Conservation (phyloP, 64 coral and sea anemone species). For the Montipora foliosa region DNA sequence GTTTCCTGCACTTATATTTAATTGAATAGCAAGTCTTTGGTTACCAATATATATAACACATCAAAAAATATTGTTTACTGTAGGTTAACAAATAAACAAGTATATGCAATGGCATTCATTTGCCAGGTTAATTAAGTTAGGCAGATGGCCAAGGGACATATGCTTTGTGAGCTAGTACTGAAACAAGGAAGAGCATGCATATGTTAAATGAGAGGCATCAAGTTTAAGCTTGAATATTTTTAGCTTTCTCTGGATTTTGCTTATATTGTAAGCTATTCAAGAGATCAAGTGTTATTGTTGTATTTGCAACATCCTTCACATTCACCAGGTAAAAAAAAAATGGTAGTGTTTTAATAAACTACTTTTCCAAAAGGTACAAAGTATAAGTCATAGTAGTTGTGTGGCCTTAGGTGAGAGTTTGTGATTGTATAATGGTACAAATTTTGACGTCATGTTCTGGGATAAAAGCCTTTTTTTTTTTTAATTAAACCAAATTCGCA, state of each 20-base stretch:
- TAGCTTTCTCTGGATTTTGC: constrained; percentile 2
- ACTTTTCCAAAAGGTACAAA: constrained; percentile 25
- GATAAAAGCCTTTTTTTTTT: neutral
- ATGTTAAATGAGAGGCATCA: constrained; percentile 13
- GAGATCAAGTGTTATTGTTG: constrained; percentile 19
- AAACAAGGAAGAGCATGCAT: neutral
- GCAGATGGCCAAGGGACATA: too few relatives aligned
- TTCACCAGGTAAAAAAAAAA: constrained; percentile 15
- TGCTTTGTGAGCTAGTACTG: too few relatives aligned
- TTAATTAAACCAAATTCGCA: neutral
- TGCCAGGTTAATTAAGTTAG: too few relatives aligned
- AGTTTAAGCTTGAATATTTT: constrained; percentile 26
- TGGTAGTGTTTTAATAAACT: neutral
- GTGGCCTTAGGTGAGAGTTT: neutral
- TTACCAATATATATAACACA: neutral
- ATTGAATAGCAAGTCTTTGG: neutral
- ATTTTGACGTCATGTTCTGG: neutral
- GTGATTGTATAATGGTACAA: constrained; percentile 10
- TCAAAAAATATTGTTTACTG: too few relatives aligned
- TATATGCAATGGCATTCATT: too few relatives aligned
- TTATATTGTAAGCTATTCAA: constrained; percentile 21
- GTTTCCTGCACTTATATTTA: constrained; percentile 7
- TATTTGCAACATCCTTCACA: constrained; percentile 28
- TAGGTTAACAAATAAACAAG: too few relatives aligned
- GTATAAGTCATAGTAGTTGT: neutral